Conservation (phyloP, 1,140 invertebrate species). For the Neelides sp. region DNA sequence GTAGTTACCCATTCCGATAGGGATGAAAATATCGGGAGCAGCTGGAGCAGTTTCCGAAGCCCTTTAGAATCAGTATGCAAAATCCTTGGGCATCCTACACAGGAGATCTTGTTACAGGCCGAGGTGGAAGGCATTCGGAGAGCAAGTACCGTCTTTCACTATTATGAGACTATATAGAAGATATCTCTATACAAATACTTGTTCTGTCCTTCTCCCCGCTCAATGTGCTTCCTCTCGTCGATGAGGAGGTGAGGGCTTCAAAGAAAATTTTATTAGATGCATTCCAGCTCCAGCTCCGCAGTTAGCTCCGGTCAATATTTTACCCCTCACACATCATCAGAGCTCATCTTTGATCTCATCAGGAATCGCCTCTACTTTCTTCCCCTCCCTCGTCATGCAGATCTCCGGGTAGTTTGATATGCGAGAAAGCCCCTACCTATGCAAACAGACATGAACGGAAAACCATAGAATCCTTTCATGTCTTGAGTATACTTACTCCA, state of each 20-base stretch:
- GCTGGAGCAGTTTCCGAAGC: constrained; percentile 19
- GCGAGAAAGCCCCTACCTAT: too few relatives aligned
- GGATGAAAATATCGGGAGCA: constrained; percentile 24
- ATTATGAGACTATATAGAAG: neutral
- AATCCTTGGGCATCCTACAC: constrained; percentile 16
- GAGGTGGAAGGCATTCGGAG: constrained; percentile 10
- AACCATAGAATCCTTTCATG: too few relatives aligned
- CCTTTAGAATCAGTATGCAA: constrained; percentile 27
- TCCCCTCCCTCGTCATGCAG: too few relatives aligned
- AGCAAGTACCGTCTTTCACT: constrained; percentile 18
- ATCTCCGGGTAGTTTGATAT: too few relatives aligned
- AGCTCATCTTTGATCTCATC: too few relatives aligned
- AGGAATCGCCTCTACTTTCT: too few relatives aligned
- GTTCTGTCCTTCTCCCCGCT: neutral
- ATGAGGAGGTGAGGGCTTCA: constrained; percentile 10
- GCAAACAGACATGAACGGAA: too few relatives aligned
- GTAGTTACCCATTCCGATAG: constrained; percentile 15
- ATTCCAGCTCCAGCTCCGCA: constrained; percentile 16
- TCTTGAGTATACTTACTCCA: too few relatives aligned
- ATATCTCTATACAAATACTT: too few relatives aligned
- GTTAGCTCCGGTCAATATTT: constrained; percentile 16
- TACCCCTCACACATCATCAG: too few relatives aligned
- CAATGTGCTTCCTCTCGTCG: neutral
- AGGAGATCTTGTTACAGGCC: constrained; percentile 24
- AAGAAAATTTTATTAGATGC: constrained; percentile 28